Conservation (phyloP, 2,113 vertebrate species). For the Platycercus adscitus region DNA sequence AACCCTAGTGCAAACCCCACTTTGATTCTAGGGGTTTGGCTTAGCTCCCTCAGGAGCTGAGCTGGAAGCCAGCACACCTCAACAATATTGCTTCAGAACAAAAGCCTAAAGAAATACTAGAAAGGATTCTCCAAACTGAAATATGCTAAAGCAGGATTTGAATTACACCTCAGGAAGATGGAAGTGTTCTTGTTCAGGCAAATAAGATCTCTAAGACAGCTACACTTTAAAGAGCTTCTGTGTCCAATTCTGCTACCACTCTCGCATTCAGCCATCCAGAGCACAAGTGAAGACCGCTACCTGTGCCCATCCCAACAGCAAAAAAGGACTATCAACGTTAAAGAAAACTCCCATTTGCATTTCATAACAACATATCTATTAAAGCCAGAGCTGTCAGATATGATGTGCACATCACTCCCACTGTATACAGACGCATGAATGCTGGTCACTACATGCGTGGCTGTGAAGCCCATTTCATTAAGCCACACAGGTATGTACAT, state of each 20-base stretch:
- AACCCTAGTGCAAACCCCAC: neutral
- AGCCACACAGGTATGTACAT: neutral
- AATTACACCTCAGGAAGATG: neutral
- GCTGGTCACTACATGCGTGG: accelerated
- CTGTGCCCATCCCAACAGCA: neutral
- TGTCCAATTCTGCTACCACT: neutral
- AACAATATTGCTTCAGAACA: neutral
- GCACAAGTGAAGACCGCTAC: no score
- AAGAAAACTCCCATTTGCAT: neutral
- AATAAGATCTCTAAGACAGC: accelerated
- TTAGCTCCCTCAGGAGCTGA: neutral
- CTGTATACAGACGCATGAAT: accelerated
- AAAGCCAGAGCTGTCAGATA: neutral
- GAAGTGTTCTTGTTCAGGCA: neutral
- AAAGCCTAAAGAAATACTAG: neutral
- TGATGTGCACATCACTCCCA: accelerated
- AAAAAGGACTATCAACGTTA: neutral
- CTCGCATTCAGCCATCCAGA: neutral
- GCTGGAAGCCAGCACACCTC: neutral
- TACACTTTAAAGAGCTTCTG: neutral
- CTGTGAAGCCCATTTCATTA: neutral
- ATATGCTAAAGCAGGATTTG: neutral
- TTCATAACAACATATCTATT: accelerated
- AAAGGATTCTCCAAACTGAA: neutral
- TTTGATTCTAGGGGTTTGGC: neutral